Conservation (phyloP, 2,888 invertebrate genomes). For the Petrolisthes cinctipes region DNA sequence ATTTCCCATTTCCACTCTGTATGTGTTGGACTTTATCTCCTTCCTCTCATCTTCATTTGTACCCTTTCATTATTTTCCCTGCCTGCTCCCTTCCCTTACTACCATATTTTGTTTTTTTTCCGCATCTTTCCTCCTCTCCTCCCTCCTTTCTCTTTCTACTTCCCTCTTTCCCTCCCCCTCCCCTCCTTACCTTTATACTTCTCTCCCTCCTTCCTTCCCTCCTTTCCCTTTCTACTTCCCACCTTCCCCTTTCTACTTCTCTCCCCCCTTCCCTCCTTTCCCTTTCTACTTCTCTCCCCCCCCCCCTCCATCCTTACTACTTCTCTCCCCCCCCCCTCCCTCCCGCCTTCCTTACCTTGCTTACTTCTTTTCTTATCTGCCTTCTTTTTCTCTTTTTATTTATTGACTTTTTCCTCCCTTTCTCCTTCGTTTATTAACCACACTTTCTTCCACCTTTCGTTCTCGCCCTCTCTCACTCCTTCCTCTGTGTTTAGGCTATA, state of each 20-base stretch:
- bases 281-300: background rate
- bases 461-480: background rate
- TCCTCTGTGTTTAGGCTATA: no score
- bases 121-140: background rate
- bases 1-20: no score
- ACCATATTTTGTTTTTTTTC: no score
- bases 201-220: background rate
- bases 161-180: background rate
- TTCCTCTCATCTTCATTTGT: background rate
- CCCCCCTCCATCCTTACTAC: background rate
- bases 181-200: slow-evolving; percentile 5
- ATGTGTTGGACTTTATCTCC: background rate
- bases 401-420: background rate
- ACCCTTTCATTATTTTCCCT: background rate
- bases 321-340: background rate
- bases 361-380: no score
- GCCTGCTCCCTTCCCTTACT: background rate
- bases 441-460: background rate
- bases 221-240: background rate
- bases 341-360: background rate
- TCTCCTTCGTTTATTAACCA: background rate
- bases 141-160: background rate
- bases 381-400: background rate
- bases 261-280: background rate
- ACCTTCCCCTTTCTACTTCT: background rate